Conservation (phyloP, 2,888 invertebrate genomes). For the Calliopum simillimum region DNA sequence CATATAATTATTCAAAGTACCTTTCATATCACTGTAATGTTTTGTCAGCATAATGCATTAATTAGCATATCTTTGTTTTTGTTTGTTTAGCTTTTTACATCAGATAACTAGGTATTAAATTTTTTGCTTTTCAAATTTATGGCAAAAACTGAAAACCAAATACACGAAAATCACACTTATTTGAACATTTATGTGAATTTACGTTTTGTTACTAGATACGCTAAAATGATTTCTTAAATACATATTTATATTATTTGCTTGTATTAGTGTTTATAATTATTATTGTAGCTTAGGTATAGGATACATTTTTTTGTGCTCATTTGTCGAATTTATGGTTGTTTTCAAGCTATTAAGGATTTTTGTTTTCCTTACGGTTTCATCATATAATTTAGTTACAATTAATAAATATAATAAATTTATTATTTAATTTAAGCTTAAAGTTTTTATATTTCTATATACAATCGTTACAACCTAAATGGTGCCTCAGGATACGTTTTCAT, state of each 20-base stretch:
- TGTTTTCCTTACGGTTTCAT: too few relatives aligned
- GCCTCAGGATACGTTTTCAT: slow-evolving; percentile 20
- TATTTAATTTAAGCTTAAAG: neutral
- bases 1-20: too few relatives aligned
- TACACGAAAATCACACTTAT: slow-evolving; percentile 49
- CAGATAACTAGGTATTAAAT: too few relatives aligned
- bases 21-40: too few relatives aligned
- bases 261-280: slow-evolving; percentile 20
- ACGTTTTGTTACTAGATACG: neutral
- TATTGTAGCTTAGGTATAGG: slow-evolving; percentile 54
- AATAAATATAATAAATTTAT: too few relatives aligned
- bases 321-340: slow-evolving; percentile 24
- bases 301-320: slow-evolving; percentile 64
- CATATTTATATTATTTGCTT: slow-evolving; percentile 14
- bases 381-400: too few relatives aligned
- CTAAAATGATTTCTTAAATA: slow-evolving; percentile 16
- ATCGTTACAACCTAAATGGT: slow-evolving; percentile 31
- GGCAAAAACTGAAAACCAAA: slow-evolving; percentile 2
- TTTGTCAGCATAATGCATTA: too few relatives aligned
- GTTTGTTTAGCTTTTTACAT: too few relatives aligned
- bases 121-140: neutral
- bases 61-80: too few relatives aligned
- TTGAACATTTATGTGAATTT: slow-evolving; percentile 48
- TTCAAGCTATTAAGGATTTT: neutral
- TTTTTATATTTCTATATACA: slow-evolving; percentile 20